Evolutionary conservation across 2,888 invertebrate species (phyloP).

Genomic region (Therioaphis trifolii): DNA sequence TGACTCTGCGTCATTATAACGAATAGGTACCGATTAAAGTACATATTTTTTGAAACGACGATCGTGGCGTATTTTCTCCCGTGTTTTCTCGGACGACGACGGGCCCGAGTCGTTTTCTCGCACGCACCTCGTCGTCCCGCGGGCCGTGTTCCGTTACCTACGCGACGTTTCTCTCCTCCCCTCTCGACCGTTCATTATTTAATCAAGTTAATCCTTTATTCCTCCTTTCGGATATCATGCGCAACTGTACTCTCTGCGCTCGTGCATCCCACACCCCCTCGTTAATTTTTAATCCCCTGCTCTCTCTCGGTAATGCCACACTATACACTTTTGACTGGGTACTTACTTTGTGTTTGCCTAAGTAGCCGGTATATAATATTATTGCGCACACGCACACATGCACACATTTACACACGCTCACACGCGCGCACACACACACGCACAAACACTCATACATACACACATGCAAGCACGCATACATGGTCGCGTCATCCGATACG

Average conservation of each 20-base stretch:
- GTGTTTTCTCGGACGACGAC: too few relatives aligned
- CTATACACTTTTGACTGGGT: neutral
- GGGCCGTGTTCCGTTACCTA: neutral
- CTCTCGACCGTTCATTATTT: neutral
- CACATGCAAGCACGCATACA: too few relatives aligned
- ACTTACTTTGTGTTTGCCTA: neutral
- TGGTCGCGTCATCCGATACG: neutral
- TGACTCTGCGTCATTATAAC: too few relatives aligned
- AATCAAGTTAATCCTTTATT: neutral
- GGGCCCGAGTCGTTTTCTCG: too few relatives aligned
- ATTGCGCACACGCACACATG: too few relatives aligned
- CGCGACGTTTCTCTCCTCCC: neutral
- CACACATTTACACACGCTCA: too few relatives aligned
- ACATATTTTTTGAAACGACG: too few relatives aligned
- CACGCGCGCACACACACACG: too few relatives aligned
- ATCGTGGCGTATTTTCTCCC: too few relatives aligned
- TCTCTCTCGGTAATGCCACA: neutral
- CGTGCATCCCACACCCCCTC: neutral
- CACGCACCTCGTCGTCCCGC: too few relatives aligned
- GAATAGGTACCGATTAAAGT: too few relatives aligned
- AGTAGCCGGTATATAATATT: neutral
- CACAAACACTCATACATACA: too few relatives aligned
- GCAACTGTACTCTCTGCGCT: neutral
- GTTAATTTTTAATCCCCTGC: conserved; percentile 31
- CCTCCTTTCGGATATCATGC: neutral